A percentile compares a stretch with the other conserved stretches of the same genome.
Evolutionary conservation across 2,113 vertebrate species (phyloP).

Genomic region (Calypte anna): DNA sequence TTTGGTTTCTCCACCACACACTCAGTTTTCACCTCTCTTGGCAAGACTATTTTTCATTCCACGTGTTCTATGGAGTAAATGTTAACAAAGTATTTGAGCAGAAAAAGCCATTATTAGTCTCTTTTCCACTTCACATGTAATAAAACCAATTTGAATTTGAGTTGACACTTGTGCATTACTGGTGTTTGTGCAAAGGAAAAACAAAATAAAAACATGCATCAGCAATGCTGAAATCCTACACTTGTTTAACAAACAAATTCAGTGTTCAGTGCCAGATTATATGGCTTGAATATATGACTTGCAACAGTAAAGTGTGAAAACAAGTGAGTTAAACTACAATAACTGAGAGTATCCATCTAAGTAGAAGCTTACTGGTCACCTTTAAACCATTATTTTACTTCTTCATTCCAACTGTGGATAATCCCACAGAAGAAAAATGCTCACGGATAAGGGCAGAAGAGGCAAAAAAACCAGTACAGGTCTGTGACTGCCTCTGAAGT

Average conservation of each 20-base stretch:
- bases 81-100: neutral
- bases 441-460: neutral
- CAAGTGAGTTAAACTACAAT: neutral
- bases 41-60: neutral
- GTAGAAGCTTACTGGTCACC: neutral
- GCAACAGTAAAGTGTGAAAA: neutral
- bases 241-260: neutral
- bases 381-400: neutral
- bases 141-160: neutral
- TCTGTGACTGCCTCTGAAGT: neutral
- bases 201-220: neutral
- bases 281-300: neutral
- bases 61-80: neutral
- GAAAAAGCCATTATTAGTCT: neutral
- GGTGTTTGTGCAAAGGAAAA: neutral
- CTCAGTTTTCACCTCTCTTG: conserved; percentile 4
- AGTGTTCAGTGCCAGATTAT: neutral
- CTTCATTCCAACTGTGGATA: neutral
- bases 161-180: neutral
- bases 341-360: neutral
- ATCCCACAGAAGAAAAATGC: neutral
- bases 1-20: neutral
- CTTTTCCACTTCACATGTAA: neutral
- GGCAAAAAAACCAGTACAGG: neutral
- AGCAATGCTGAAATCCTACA: neutral